Base-by-base conservation (phyloP, 2,113 vertebrate species). In the Calonectris borealis region DNA sequence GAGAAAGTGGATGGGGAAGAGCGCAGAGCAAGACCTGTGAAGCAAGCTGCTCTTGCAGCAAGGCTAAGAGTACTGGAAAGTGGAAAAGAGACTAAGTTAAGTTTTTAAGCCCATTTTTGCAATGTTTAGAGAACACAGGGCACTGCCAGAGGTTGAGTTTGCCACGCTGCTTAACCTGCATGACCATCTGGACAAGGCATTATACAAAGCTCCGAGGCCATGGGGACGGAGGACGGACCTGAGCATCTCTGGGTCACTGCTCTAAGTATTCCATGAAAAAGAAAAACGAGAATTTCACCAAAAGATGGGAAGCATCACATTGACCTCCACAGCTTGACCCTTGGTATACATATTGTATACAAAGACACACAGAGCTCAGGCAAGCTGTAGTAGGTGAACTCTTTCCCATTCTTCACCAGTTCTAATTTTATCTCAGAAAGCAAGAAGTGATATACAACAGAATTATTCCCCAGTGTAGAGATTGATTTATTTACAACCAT, bases 211-310 rank as follows among this genome's bases (percentile, higher is more conserved):
- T 88, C 66, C 64, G 71, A 52, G 76, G 49, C n/a, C 25, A 11
- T 0, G 0, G 49, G 38, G 49, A 65, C 3, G 4, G 31, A 73
- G 38, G 49, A 65, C 3, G 4, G 31, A 73, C 19, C 27, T 36
- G 60, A 89, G 73, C 55, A 84, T 14, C 31, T 14, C 73, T 1
- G 1, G 52, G 69, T 64, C 86, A 18, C 77, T 49, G 51, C 51
- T 86, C 36, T 7, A 32, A 77, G 44, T 21, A 34, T 11, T 58
- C 46, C 42, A 22, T 1, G 18, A 58, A 46, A 40, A 52, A 83
- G 7, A 48, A 26, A 27, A 60, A 5, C 0, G 3, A 20, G 27
- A 76, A 31, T 58, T 52, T n/a, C 64, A 55, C 19, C 46, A 9
- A 3, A 69, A 55, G 34, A 48, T 15, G 32, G 44, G 49, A 55